phyloP scores from a whole-genome alignment of 2,888 invertebrate species.

The Conistra vaccinii region DNA sequence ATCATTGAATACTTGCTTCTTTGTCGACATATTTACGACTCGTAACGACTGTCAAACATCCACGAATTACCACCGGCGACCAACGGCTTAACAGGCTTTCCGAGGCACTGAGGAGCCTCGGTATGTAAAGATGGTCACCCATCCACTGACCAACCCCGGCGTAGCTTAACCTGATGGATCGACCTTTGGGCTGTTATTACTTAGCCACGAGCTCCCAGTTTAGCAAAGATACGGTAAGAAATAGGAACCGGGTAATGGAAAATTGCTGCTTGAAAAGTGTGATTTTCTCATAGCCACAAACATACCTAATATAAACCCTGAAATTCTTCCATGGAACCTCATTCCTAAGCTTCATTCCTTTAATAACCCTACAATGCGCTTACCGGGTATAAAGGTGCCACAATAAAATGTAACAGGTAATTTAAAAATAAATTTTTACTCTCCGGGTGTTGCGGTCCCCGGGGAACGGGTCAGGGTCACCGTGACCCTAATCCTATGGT shows the following conservation, averaged over 20 bases:
- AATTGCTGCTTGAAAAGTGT: background rate
- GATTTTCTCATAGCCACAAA: too few species aligned
- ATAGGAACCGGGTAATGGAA: background rate
- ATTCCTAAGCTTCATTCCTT: background rate
- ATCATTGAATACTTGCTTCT: too few species aligned
- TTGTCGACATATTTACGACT: too few species aligned
- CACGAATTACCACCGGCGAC: too few species aligned
- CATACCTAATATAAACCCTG: background rate
- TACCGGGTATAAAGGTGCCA: constrained; percentile 32
- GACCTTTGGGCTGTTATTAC: too few species aligned
- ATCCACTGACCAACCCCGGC: too few species aligned
- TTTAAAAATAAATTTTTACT: constrained; percentile 64
- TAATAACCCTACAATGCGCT: constrained; percentile 44
- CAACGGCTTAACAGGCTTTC: too few species aligned
- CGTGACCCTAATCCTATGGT: constrained; percentile 67
- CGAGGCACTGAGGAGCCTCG: too few species aligned
- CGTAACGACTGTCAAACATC: too few species aligned
- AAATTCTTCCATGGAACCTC: constrained; percentile 1
- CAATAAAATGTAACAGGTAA: constrained; percentile 57
- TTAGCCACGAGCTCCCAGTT: too few species aligned
- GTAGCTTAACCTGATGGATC: too few species aligned
- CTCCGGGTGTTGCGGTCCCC: constrained; percentile 31
- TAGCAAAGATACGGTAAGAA: background rate
- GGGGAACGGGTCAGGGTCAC: constrained; percentile 66
- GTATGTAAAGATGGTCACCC: too few species aligned